phyloP scores from a whole-genome alignment of 2,113 vertebrate genomes.

The Cyprinodon tularosa region DNA sequence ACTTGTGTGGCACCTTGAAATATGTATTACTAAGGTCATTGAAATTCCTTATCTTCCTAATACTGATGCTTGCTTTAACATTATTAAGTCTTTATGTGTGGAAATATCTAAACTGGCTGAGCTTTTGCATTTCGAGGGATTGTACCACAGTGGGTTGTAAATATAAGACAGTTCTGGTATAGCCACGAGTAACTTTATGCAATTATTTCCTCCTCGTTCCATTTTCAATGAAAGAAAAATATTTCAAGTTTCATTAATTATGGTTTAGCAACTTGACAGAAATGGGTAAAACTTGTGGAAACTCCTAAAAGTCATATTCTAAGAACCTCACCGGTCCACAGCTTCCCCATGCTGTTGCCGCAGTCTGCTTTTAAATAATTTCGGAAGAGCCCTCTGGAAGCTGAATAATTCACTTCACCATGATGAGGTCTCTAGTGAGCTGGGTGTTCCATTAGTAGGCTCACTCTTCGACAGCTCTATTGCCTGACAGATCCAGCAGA shows the following conservation, averaged over 20 bases:
- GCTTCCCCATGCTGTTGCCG: constrained; percentile 38
- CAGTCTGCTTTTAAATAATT: constrained; percentile 78
- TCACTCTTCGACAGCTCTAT: constrained; percentile 61
- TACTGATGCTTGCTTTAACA: background rate
- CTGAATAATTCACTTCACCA: constrained; percentile 80
- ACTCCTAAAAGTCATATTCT: constrained; percentile 37
- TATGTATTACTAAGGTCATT: too few relatives aligned
- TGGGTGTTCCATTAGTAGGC: constrained; percentile 75
- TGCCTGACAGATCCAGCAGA: constrained; percentile 48
- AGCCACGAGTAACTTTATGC: background rate
- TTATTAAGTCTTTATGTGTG: background rate
- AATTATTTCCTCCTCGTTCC: constrained; percentile 16
- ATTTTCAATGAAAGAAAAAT: constrained; percentile 19
- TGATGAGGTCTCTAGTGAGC: constrained; percentile 75
- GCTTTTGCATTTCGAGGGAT: background rate
- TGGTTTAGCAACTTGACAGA: constrained; percentile 21
- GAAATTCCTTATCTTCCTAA: too few relatives aligned
- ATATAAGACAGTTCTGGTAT: too few relatives aligned
- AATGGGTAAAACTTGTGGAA: constrained; percentile 34
- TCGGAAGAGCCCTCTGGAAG: constrained; percentile 71
- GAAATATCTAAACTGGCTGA: background rate
- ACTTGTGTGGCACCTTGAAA: too few relatives aligned
- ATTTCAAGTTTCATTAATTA: constrained; percentile 24
- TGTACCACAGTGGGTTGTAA: background rate
- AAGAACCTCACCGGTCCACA: constrained; percentile 37